Conservation (phyloP, 2,888 invertebrate genomes). For the Diadegma fenestrale region DNA sequence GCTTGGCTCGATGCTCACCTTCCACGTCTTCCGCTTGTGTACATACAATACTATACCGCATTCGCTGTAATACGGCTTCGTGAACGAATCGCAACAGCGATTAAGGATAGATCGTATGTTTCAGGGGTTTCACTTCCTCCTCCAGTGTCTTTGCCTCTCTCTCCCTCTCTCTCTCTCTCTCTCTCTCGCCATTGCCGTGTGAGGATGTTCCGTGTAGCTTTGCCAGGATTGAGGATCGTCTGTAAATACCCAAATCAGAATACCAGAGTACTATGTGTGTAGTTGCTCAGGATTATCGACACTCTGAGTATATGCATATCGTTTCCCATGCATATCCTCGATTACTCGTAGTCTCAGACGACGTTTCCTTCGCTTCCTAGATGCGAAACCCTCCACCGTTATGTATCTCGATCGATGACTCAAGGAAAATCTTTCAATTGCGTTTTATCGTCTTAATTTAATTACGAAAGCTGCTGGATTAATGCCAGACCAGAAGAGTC, state of each 20-base stretch:
- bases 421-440: neutral
- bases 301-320: neutral
- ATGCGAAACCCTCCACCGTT: too few relatives aligned
- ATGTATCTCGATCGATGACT: neutral
- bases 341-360: slow-evolving; percentile 9
- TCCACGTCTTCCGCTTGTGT: slow-evolving; percentile 11
- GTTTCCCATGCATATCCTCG: neutral
- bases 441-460: neutral
- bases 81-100: slow-evolving; percentile 24
- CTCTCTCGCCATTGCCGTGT: neutral
- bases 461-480: neutral
- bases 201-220: slow-evolving; percentile 30
- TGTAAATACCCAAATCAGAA: slow-evolving; percentile 50
- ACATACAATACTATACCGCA: slow-evolving; percentile 32
- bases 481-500: neutral
- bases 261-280: slow-evolving; percentile 24
- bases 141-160: neutral
- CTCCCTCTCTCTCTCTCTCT: neutral
- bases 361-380: neutral
- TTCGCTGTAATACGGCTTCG: slow-evolving; percentile 43
- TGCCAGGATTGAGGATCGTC: slow-evolving; percentile 15
- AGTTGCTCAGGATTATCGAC: slow-evolving; percentile 53
- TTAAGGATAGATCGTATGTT: slow-evolving; percentile 41
- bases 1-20: slow-evolving; percentile 8
- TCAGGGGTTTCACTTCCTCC: neutral